phyloP scores from a whole-genome alignment of 2,888 invertebrate species.

The Catocala sponsa region DNA sequence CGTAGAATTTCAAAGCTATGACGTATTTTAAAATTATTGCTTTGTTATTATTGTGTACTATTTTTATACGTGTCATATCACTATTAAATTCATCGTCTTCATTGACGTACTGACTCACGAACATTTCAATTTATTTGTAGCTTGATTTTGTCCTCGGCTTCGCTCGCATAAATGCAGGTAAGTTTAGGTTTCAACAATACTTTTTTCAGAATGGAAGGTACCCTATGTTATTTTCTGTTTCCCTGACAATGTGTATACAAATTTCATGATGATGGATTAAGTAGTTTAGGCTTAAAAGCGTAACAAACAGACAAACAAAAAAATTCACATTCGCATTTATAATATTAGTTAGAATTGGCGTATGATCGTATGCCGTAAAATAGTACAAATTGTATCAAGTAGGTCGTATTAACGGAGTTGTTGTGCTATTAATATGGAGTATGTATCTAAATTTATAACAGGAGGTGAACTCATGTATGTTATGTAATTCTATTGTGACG shows the following conservation, averaged over 20 bases:
- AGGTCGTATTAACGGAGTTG: slow-evolving; percentile 1
- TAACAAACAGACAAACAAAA: too few species aligned
- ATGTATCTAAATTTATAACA: slow-evolving; percentile 11
- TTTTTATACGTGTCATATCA: neutral
- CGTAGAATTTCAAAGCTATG: too few species aligned
- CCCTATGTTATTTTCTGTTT: too few species aligned
- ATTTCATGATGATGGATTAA: too few species aligned
- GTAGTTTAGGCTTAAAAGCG: too few species aligned
- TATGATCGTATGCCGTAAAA: slow-evolving; percentile 23
- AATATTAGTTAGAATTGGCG: slow-evolving; percentile 13
- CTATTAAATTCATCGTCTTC: neutral
- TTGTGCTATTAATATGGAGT: slow-evolving; percentile 7
- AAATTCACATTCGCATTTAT: too few species aligned
- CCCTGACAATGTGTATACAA: too few species aligned
- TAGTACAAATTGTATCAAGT: slow-evolving; percentile 21
- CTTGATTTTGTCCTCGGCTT: too few species aligned
- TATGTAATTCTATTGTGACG: slow-evolving; percentile 8
- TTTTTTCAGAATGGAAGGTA: too few species aligned
- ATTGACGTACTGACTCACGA: slow-evolving; percentile 21
- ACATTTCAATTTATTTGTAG: slow-evolving; percentile 38
- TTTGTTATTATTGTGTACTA: neutral
- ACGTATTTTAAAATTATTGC: too few species aligned
- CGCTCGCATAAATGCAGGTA: too few species aligned
- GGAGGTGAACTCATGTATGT: slow-evolving; percentile 4
- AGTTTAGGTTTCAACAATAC: too few species aligned